Conservation (phyloP, 2,888 invertebrate species). For the Apodemia hepburni region DNA sequence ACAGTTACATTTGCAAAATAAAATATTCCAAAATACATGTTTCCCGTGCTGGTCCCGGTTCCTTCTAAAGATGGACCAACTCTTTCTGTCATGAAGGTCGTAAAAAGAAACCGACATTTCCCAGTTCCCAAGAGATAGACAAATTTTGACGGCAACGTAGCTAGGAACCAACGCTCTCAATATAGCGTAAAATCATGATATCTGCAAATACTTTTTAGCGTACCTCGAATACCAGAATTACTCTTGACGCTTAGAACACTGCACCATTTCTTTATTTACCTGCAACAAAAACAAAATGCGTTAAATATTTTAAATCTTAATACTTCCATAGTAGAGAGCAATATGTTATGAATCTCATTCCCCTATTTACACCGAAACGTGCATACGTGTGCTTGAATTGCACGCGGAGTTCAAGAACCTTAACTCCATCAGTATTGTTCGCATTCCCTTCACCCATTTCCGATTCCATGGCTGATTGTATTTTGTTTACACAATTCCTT, state of each 20-base stretch:
- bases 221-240: not conserved
- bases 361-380: not conserved
- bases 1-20: too few relatives aligned
- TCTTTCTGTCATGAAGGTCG: too few relatives aligned
- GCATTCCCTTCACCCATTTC: constrained; percentile 31
- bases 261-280: constrained; percentile 13
- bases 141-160: too few relatives aligned
- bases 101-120: too few relatives aligned
- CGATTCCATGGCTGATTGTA: constrained; percentile 41
- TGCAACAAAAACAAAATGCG: constrained; percentile 17
- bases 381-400: constrained; percentile 25
- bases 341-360: constrained; percentile 1
- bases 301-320: constrained; percentile 12
- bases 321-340: not conserved
- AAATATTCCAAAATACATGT: too few relatives aligned
- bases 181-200: not conserved
- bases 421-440: constrained; percentile 29
- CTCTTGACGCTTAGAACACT: not conserved
- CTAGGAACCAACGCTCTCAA: too few relatives aligned
- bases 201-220: not conserved
- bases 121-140: too few relatives aligned
- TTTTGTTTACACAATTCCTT: constrained; percentile 44
- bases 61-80: too few relatives aligned
- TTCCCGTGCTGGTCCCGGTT: too few relatives aligned
- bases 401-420: constrained; percentile 36